Conservation (phyloP, 2,888 invertebrate genomes). For the Labia minor region DNA sequence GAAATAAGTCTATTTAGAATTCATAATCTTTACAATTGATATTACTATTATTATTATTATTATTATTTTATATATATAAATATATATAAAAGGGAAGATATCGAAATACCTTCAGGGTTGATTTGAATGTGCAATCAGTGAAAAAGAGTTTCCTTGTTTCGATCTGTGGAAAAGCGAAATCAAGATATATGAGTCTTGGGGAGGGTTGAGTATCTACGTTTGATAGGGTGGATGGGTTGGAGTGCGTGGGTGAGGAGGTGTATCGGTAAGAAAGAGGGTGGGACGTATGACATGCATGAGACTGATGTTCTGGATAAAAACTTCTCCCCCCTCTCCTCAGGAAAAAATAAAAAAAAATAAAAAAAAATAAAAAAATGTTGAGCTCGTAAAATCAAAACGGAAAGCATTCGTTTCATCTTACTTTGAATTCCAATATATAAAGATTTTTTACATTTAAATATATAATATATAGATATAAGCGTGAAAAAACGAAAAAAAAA, state of each 20-base stretch:
- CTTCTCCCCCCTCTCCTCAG: too few species aligned
- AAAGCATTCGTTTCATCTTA: slow-evolving; percentile 13
- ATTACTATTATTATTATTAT: neutral
- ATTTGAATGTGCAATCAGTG: slow-evolving; percentile 13
- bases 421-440: neutral
- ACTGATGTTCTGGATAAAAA: slow-evolving; percentile 6
- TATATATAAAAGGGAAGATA: too few species aligned
- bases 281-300: too few species aligned
- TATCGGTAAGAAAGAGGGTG: neutral
- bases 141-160: slow-evolving; percentile 6
- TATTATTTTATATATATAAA: too few species aligned
- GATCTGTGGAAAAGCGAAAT: neutral
- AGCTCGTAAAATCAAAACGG: slow-evolving; percentile 13
- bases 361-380: slow-evolving; percentile 13
- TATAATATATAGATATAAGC: too few species aligned
- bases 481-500: too few species aligned
- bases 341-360: too few species aligned
- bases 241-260: neutral
- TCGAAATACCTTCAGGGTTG: neutral
- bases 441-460: neutral
- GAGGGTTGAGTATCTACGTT: too few species aligned
- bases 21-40: neutral
- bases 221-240: too few species aligned
- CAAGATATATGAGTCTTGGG: neutral
- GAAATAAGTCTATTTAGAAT: neutral